These are phyloP conservation scores for Aegypius monachus DNA, from an alignment of 2,113 vertebrate species.

Conservation along the genomic window DNA sequence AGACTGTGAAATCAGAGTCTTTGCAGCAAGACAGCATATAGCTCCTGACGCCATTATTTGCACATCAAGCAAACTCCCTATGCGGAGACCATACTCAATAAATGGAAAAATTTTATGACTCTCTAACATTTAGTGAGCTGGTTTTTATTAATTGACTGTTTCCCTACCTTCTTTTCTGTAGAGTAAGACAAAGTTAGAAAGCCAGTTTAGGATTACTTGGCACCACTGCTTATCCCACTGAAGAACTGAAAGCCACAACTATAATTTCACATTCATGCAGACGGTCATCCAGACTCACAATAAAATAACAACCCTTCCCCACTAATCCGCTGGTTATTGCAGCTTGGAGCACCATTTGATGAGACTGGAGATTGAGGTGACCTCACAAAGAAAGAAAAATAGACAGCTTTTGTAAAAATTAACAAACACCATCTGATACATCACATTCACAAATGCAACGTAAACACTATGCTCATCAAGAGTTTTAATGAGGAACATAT, in stretches of 20 bases:
- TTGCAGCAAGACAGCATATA: neutral
- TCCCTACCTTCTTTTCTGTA: neutral
- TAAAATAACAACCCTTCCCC: neutral
- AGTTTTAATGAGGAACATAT: slow-evolving; percentile 1
- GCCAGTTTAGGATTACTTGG: neutral
- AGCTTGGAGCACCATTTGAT: neutral
- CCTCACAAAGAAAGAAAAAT: neutral
- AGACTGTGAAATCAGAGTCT: neutral
- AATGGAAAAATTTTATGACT: neutral
- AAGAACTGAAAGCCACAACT: neutral
- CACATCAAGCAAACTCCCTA: neutral
- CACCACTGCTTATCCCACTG: neutral
- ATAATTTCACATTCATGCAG: neutral
- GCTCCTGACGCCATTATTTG: neutral
- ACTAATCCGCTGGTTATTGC: neutral
- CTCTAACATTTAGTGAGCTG: neutral
- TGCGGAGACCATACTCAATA: accelerated
- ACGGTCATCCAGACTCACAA: neutral
- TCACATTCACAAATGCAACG: neutral
- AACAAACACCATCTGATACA: neutral
- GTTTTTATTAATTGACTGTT: neutral
- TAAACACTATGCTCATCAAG: neutral
- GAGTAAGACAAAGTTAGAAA: neutral
- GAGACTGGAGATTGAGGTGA: neutral
- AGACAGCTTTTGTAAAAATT: neutral